Evolutionary conservation across 1,140 invertebrate species (phyloP).

Genomic region (Procambarus clarkii): DNA sequence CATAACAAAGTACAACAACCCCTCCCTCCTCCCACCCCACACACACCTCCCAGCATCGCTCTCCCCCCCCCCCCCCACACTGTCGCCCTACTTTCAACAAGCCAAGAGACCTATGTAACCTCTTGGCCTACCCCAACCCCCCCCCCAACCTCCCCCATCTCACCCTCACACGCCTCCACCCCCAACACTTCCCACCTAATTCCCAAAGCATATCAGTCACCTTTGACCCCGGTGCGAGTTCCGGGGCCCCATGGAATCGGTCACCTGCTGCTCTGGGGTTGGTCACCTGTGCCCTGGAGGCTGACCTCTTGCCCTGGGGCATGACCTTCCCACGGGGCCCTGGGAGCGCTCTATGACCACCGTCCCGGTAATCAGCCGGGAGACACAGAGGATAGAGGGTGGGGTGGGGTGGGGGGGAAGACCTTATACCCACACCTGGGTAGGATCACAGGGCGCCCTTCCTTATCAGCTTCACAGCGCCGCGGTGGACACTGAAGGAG

Average conservation of each 20-base stretch:
- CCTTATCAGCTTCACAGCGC: background rate
- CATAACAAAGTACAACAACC: no score
- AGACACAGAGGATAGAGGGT: background rate
- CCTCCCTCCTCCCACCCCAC: no score
- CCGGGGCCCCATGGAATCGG: constrained; percentile 37
- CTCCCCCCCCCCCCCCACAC: no score
- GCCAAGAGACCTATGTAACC: no score
- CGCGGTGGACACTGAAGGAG: background rate
- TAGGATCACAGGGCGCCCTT: constrained; percentile 26
- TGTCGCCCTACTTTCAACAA: no score
- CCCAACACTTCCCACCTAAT: background rate
- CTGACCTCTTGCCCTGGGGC: constrained; percentile 45
- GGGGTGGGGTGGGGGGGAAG: background rate
- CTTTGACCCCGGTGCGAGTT: constrained; percentile 40
- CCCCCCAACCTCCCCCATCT: background rate
- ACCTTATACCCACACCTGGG: constrained; percentile 34
- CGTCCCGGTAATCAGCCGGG: constrained; percentile 30
- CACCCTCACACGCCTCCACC: background rate
- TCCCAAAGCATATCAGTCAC: constrained; percentile 45
- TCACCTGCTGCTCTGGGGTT: constrained; percentile 49
- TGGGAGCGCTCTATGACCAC: constrained; percentile 53
- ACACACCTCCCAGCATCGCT: no score
- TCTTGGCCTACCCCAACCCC: background rate
- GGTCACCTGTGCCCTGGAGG: constrained; percentile 54
- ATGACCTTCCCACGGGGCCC: constrained; percentile 55